Evolutionary conservation across 2,888 invertebrate genomes (phyloP).

Genomic region (Alloscopus bannaensis): DNA sequence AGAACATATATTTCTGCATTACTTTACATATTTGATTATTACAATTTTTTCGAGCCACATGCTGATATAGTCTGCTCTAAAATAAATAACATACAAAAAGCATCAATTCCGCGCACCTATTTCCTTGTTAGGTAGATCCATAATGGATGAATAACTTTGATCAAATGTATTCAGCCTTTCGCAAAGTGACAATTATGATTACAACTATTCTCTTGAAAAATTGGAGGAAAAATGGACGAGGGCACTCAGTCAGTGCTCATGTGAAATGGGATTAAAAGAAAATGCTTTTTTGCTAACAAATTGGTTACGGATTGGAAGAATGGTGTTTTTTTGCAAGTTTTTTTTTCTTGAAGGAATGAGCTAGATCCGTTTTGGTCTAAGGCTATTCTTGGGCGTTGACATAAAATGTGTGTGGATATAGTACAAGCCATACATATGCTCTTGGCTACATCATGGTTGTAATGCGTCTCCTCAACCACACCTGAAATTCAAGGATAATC

Average conservation of each 20-base stretch:
- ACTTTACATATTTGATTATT: not conserved
- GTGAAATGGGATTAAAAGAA: not conserved
- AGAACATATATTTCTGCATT: not conserved
- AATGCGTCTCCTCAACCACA: slow-evolving; percentile 44
- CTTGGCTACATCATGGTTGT: not conserved
- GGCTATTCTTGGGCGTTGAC: slow-evolving; percentile 56
- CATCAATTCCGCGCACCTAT: slow-evolving; percentile 13
- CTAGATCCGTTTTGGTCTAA: slow-evolving; percentile 51
- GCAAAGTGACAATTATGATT: too few species aligned
- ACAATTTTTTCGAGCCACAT: not conserved
- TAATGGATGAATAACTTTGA: too few species aligned
- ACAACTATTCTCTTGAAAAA: too few species aligned
- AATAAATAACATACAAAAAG: not conserved
- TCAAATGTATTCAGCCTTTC: too few species aligned
- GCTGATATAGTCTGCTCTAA: not conserved
- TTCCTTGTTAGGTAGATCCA: slow-evolving; percentile 13
- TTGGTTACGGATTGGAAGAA: not conserved
- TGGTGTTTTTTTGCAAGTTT: not conserved
- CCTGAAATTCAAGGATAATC: slow-evolving; percentile 67
- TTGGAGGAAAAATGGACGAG: not conserved
- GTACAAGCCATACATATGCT: not conserved
- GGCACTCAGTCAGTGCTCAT: not conserved
- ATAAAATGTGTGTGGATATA: slow-evolving; percentile 12
- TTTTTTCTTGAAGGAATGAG: not conserved
- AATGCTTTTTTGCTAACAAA: too few species aligned